phyloP scores from a whole-genome alignment of 2,888 invertebrate species.

The Agonopterix heracliana region DNA sequence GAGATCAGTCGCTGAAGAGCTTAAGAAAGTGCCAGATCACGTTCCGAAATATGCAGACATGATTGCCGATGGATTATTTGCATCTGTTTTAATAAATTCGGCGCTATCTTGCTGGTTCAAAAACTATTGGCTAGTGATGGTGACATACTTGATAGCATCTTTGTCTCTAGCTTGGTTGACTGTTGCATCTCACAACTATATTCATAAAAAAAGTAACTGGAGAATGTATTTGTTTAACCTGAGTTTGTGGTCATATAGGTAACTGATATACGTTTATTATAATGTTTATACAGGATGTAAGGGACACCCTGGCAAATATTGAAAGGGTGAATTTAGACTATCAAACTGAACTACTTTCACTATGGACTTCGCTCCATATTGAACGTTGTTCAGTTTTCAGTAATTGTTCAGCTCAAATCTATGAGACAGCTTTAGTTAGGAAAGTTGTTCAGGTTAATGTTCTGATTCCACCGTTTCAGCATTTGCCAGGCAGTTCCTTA shows the following conservation, averaged over 20 bases:
- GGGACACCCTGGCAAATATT: no score
- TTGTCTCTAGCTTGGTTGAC: constrained; percentile 75
- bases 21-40: constrained; percentile 68
- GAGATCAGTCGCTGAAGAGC: constrained; percentile 65
- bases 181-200: constrained; percentile 84
- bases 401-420: no score
- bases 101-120: constrained; percentile 39
- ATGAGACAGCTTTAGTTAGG: no score
- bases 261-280: constrained; percentile 14
- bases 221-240: constrained; percentile 88
- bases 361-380: no score
- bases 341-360: no score
- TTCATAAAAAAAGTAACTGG: constrained; percentile 85
- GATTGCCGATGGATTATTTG: constrained; percentile 53
- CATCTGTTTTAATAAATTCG: constrained; percentile 45
- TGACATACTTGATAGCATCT: constrained; percentile 46
- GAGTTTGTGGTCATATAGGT: constrained; percentile 80
- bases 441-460: no score
- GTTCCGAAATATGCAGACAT: constrained; percentile 28
- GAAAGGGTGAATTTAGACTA: no score
- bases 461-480: no score
- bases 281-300: no score
- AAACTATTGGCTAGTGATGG: constrained; percentile 36
- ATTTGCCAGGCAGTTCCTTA: no score
- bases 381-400: no score